A percentile compares a stretch with the other conserved stretches of the same genome.
These are phyloP conservation scores for Butorides virescens DNA, from an alignment of 2,113 vertebrate species.

Conservation along the genomic window DNA sequence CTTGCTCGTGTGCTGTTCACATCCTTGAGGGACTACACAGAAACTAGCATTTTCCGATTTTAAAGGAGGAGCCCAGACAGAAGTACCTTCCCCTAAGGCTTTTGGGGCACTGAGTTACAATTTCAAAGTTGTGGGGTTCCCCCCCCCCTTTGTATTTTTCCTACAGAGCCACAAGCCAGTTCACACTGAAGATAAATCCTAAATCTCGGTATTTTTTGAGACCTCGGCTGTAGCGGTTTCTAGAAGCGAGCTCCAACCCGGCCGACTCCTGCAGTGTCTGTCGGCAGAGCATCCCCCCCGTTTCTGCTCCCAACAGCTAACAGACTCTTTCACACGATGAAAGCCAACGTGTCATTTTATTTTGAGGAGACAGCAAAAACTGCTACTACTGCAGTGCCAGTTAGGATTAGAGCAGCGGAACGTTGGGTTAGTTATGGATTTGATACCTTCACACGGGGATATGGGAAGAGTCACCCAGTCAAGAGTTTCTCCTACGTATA, in stretches of 20 bases:
- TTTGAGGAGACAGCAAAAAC: neutral
- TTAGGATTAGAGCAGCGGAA: neutral
- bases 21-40: neutral
- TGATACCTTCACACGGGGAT: rapidly evolving
- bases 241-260: too few relatives aligned
- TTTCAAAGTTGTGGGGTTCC: neutral
- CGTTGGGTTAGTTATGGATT: neutral
- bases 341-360: rapidly evolving
- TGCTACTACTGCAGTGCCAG: rapidly evolving
- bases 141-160: neutral
- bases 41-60: neutral
- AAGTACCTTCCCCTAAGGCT: neutral
- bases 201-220: rapidly evolving
- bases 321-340: rapidly evolving
- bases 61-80: rapidly evolving
- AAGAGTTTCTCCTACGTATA: neutral
- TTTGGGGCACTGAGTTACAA: neutral
- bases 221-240: rapidly evolving
- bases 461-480: neutral
- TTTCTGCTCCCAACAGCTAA: neutral
- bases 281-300: rapidly evolving
- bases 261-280: neutral
- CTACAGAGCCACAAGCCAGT: neutral
- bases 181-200: neutral
- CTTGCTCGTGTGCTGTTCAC: rapidly evolving